phyloP scores from a whole-genome alignment of 2,888 invertebrate genomes.

The Pyrrhosoma nymphula region DNA sequence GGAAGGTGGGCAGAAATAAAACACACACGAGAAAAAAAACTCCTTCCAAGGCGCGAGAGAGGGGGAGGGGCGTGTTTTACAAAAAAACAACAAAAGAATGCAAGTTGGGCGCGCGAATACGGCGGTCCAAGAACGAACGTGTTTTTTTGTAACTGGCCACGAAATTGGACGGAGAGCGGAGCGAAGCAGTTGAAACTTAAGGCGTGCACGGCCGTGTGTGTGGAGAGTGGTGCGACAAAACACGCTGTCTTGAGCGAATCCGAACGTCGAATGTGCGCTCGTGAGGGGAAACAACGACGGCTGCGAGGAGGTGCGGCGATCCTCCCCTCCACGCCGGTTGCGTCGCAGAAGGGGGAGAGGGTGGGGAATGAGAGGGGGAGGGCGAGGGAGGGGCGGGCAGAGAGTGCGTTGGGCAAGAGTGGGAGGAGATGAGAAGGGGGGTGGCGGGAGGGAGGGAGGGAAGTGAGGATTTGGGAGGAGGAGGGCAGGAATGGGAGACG shows the following conservation, averaged over 20 bases:
- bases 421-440: neutral
- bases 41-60: too few species aligned
- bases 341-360: neutral
- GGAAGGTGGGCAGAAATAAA: neutral
- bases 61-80: too few species aligned
- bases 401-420: conserved; percentile 11
- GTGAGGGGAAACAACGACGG: neutral
- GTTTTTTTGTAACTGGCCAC: neutral
- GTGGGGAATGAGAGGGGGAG: neutral
- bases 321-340: neutral
- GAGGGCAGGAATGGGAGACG: neutral
- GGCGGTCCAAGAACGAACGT: neutral
- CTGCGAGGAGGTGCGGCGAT: neutral
- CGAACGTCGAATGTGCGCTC: neutral
- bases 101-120: neutral
- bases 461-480: neutral
- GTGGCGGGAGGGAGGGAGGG: neutral
- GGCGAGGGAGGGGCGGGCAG: neutral
- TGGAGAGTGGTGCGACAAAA: neutral
- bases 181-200: neutral
- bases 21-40: neutral
- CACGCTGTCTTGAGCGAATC: neutral
- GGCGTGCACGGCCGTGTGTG: neutral
- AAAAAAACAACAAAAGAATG: neutral
- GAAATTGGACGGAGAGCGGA: neutral